A percentile compares a stretch with the other conserved stretches of the same genome.
Conservation (phyloP, 2,113 vertebrate species). For the Macrotus californicus region DNA sequence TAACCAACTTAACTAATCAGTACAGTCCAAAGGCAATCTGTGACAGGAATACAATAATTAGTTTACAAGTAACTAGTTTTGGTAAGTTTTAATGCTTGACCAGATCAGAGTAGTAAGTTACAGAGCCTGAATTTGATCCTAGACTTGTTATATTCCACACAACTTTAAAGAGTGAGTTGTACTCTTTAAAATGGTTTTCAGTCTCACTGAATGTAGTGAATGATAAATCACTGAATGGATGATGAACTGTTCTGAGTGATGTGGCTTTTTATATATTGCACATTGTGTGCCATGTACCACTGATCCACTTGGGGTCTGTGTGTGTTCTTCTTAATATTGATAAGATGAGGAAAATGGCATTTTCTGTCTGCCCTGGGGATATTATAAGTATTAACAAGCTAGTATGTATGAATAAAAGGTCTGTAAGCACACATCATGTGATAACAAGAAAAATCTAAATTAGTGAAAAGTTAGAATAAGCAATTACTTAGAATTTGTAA, state of each 20-base stretch:
- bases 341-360: neutral
- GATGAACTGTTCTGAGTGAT: neutral
- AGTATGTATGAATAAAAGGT: conserved; percentile 19
- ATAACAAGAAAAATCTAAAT: conserved; percentile 23
- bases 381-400: conserved; percentile 21
- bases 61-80: neutral
- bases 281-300: neutral
- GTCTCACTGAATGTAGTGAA: neutral
- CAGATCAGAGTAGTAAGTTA: neutral
- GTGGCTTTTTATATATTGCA: neutral
- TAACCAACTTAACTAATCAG: neutral
- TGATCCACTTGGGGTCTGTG: neutral
- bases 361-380: neutral
- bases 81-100: neutral
- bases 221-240: neutral
- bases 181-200: conserved; percentile 12
- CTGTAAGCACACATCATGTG: neutral
- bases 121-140: neutral
- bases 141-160: neutral
- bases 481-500: conserved; percentile 4
- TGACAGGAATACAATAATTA: neutral
- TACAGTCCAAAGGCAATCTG: neutral
- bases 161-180: neutral
- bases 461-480: conserved; percentile 30
- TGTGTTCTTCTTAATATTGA: conserved; percentile 5